Evolutionary conservation across 2,888 invertebrate species (phyloP).

Genomic region (Epistrophella euchroma): DNA sequence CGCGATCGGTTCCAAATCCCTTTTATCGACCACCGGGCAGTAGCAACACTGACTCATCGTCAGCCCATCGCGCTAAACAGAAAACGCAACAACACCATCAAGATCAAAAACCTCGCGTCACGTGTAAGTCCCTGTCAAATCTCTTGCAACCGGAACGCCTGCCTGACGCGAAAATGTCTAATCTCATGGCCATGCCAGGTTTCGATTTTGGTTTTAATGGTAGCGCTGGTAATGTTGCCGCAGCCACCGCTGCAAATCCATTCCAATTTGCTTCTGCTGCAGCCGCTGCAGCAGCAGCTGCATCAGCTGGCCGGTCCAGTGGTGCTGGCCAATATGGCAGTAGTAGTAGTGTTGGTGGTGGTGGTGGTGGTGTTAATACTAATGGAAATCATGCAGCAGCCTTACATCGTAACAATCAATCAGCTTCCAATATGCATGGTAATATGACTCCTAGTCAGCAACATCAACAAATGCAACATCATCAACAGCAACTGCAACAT

Average conservation of each 20-base stretch:
- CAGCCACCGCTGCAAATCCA: slow-evolving; percentile 56
- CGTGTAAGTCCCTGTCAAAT: slow-evolving; percentile 87
- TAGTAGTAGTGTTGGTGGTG: slow-evolving; percentile 33
- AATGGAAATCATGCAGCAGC: slow-evolving; percentile 53
- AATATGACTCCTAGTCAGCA: slow-evolving; percentile 71
- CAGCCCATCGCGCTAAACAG: slow-evolving; percentile 76
- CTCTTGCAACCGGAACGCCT: slow-evolving; percentile 85
- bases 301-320: slow-evolving; percentile 71
- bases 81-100: slow-evolving; percentile 84
- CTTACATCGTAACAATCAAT: slow-evolving; percentile 73
- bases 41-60: slow-evolving; percentile 78
- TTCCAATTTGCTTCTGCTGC: slow-evolving; percentile 69
- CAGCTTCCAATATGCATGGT: slow-evolving; percentile 68
- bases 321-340: slow-evolving; percentile 56
- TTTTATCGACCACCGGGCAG: slow-evolving; percentile 85
- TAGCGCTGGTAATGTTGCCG: slow-evolving; percentile 4
- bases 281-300: slow-evolving; percentile 64
- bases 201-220: slow-evolving; percentile 80
- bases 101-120: slow-evolving; percentile 86
- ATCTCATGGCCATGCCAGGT: slow-evolving; percentile 80
- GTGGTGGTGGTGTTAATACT: slow-evolving; percentile 35
- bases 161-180: slow-evolving; percentile 83
- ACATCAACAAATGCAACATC: slow-evolving; percentile 78
- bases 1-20: slow-evolving; percentile 82
- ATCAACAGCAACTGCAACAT: slow-evolving; percentile 78